phyloP scores from a whole-genome alignment of 2,888 invertebrate genomes.

The Bombyx huttoni region DNA sequence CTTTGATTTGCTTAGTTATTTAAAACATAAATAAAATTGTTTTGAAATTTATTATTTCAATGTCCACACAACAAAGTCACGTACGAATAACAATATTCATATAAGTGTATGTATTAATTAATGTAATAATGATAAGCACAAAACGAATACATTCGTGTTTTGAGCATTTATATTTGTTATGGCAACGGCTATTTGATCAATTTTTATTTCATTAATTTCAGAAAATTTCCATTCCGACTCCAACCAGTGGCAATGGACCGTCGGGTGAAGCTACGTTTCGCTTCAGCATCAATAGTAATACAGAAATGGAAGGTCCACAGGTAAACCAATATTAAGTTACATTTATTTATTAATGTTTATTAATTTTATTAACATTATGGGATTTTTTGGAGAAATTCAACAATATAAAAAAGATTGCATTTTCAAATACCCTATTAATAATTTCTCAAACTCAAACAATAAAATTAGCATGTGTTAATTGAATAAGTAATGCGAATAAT shows the following conservation, averaged over 20 bases:
- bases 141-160: neutral
- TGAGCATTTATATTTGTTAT: conserved; percentile 1
- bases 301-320: conserved; percentile 86
- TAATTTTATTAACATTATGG: too few species aligned
- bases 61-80: conserved; percentile 12
- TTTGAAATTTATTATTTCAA: conserved; percentile 20
- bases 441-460: too few species aligned
- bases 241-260: conserved; percentile 66
- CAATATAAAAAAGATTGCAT: too few species aligned
- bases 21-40: conserved; percentile 17
- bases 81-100: conserved; percentile 3
- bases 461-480: too few species aligned
- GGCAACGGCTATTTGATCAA: neutral
- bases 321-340: conserved; percentile 18
- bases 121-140: neutral
- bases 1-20: neutral
- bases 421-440: too few species aligned
- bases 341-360: too few species aligned
- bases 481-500: too few species aligned
- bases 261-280: conserved; percentile 75
- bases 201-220: conserved; percentile 45
- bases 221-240: conserved; percentile 85
- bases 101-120: neutral
- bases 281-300: conserved; percentile 84
- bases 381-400: too few species aligned